These are phyloP conservation scores for Pangasius djambal DNA, from an alignment of 2,797 vertebrate genomes.

Conservation along the genomic window DNA sequence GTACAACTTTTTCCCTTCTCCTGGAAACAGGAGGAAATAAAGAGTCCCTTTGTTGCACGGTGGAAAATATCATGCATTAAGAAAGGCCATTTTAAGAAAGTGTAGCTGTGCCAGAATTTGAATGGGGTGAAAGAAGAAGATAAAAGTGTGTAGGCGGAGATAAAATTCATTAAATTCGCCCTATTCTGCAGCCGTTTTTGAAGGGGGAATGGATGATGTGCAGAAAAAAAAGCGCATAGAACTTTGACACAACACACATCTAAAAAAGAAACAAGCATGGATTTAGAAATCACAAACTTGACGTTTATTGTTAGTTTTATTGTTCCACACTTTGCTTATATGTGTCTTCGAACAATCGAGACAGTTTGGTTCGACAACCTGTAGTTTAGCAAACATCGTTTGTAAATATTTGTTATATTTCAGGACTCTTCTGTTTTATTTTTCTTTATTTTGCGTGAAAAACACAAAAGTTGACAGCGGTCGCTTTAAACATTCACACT, in stretches of 20 bases:
- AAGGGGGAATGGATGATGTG: slow-evolving; percentile 44
- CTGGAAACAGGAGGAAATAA: slow-evolving; percentile 56
- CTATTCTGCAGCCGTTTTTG: slow-evolving; percentile 48
- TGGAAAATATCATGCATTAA: slow-evolving; percentile 74
- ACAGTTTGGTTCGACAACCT: neutral
- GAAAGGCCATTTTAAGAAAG: slow-evolving; percentile 69
- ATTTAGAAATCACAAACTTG: slow-evolving; percentile 43
- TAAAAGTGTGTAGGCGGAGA: slow-evolving; percentile 68
- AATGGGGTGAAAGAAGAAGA: slow-evolving; percentile 62
- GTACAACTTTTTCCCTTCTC: slow-evolving; percentile 63
- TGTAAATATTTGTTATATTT: neutral
- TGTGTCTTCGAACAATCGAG: neutral
- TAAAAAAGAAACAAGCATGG: slow-evolving; percentile 38
- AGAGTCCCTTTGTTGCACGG: slow-evolving; percentile 67
- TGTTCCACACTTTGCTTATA: neutral
- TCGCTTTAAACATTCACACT: neutral
- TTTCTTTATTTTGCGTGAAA: neutral
- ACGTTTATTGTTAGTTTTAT: neutral
- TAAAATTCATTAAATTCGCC: slow-evolving; percentile 70
- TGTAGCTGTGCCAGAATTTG: slow-evolving; percentile 65
- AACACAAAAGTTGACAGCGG: neutral
- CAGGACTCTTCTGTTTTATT: neutral
- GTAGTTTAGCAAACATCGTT: neutral
- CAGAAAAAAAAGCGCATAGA: slow-evolving; percentile 14
- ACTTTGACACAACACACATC: slow-evolving; percentile 27